Conservation (phyloP, 2,797 vertebrate species). For the Hemitrygon akajei region DNA sequence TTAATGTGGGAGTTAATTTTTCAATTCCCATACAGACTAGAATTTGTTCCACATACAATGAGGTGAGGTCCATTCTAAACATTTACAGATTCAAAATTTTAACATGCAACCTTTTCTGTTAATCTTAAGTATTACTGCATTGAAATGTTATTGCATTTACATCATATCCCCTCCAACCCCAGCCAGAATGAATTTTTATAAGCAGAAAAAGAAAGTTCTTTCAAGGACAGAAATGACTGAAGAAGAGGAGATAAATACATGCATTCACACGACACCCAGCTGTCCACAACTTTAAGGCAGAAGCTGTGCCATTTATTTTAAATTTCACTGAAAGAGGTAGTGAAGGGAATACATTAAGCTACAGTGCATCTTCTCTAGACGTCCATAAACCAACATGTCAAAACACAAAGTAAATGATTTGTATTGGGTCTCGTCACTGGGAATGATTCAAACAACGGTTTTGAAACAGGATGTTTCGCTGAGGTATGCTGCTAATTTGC, state of each 20-base stretch:
- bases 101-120: too few relatives aligned
- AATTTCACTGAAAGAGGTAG: background rate
- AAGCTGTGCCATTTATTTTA: background rate
- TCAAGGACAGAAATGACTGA: background rate
- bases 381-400: background rate
- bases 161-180: too few relatives aligned
- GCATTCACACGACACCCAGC: background rate
- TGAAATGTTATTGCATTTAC: too few relatives aligned
- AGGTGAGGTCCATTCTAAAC: too few relatives aligned
- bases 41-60: too few relatives aligned
- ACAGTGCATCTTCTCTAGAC: background rate
- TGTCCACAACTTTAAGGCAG: background rate
- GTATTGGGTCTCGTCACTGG: background rate
- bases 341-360: background rate
- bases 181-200: background rate
- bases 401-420: background rate
- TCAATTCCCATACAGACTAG: too few relatives aligned
- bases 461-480: background rate
- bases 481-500: background rate
- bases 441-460: background rate
- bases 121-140: too few relatives aligned
- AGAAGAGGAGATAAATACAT: too few relatives aligned
- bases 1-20: too few relatives aligned
- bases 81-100: too few relatives aligned
- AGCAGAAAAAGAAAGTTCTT: background rate